A percentile compares a stretch with the other conserved stretches of the same genome.
Conservation (phyloP, 2,888 invertebrate genomes). For the Augiades crinisus region DNA sequence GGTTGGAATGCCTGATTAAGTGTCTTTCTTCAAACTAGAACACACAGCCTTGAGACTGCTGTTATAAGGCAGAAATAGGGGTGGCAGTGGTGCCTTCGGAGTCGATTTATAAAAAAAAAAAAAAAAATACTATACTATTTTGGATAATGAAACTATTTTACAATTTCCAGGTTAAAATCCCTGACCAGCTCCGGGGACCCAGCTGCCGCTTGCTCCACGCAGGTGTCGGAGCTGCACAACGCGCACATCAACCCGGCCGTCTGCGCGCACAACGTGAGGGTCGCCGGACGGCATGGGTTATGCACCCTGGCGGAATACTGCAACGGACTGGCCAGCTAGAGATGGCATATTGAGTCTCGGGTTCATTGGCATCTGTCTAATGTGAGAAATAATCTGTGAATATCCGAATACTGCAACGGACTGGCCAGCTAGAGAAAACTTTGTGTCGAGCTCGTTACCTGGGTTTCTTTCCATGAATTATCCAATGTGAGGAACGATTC, state of each 20-base stretch:
- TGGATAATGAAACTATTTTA: neutral
- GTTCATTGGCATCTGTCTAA: too few relatives aligned
- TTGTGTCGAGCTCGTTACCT: too few relatives aligned
- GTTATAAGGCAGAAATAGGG: too few relatives aligned
- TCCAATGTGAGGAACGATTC: too few relatives aligned
- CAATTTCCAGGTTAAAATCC: conserved; percentile 71
- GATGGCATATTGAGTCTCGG: too few relatives aligned
- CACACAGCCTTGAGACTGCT: too few relatives aligned
- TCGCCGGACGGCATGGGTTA: conserved; percentile 38
- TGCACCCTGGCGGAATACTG: conserved; percentile 37
- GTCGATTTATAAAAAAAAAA: too few relatives aligned
- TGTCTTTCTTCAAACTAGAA: too few relatives aligned
- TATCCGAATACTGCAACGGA: conserved; percentile 36
- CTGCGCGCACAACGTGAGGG: conserved; percentile 31
- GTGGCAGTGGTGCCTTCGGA: too few relatives aligned
- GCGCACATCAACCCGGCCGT: conserved; percentile 73
- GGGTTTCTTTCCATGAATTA: too few relatives aligned
- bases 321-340: conserved; percentile 2
- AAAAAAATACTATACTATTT: neutral
- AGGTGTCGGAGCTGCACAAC: conserved; percentile 83
- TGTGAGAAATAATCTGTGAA: too few relatives aligned
- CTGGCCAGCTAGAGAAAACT: conserved; percentile 6
- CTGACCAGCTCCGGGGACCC: conserved; percentile 81
- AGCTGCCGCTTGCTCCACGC: conserved; percentile 83
- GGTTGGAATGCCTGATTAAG: too few relatives aligned